Evolutionary conservation across 2,113 vertebrate genomes (phyloP), one percentile per base, ranked within the genome.

Genomic region (Chaenocephalus aceratus): DNA sequence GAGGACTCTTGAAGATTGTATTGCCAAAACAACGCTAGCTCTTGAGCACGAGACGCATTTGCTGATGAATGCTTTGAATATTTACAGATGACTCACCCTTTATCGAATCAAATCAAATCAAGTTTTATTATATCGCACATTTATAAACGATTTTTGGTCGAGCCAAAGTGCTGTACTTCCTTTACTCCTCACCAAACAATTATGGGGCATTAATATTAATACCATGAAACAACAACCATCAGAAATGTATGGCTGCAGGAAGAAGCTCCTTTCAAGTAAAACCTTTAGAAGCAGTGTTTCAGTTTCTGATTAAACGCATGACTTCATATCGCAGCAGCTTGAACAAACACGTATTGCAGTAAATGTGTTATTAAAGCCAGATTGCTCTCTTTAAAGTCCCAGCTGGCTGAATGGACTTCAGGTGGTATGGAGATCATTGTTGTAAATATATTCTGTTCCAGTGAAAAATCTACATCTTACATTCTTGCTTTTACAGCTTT

Each of bases 311-410:
- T 48, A 9, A 68, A 73, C 48, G 12, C 3, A 49, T 80, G 73
- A 73, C 73, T 6, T 74, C 57, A 76, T 49, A 18, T 59, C 26
- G 23, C 13, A 64, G 6, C 46, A 70, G 18, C 12, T 66, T 21
- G 14, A 61, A n/a, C 2, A 41, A 14, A 41, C 61, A 16, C 30
- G 14, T 41, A 36, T 30, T 30, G 30, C 30, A 30, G 30, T 30
- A 4, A 4, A 30, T 4, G 30, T 30, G 4, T 30, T 30, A 68
- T 80, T 23, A n/a, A 59, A 14, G 18, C 41, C 61, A 56, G 54
- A 36, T 68, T 9, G 15, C 5, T 6, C 26, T 63, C 13, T 36
- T 62, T 30, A 26, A 41, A 56, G 10, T 61, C 7, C 73, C 56
- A 41, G 46, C 41, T 18, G 41, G 45, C 30, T 52, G 15, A 5